Evolutionary conservation across 1,140 invertebrate genomes (phyloP).

Genomic region (Papilio dardanus): DNA sequence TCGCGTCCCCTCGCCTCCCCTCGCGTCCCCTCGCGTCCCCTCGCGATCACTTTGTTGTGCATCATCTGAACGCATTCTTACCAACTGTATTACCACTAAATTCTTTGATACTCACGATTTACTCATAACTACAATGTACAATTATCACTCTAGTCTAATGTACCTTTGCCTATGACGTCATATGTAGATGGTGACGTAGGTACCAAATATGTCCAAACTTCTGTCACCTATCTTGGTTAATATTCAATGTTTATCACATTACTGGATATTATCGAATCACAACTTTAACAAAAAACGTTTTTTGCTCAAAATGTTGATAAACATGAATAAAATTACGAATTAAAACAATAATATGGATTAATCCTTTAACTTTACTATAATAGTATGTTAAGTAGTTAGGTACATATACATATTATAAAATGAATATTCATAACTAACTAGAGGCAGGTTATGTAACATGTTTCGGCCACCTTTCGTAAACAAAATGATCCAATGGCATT

Average conservation of each 20-base stretch:
- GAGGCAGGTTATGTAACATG: not conserved
- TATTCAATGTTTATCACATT: not conserved
- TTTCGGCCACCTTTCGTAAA: not conserved
- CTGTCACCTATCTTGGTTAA: not conserved
- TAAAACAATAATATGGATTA: not conserved
- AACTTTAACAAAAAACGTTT: not conserved
- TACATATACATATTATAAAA: too few relatives aligned
- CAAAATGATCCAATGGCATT: not conserved
- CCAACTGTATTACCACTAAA: not conserved
- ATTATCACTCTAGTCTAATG: not conserved
- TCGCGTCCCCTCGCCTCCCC: too few relatives aligned
- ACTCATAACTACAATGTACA: not conserved
- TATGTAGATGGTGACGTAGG: not conserved
- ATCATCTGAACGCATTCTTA: constrained; percentile 12
- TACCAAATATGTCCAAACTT: too few relatives aligned
- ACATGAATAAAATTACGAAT: not conserved
- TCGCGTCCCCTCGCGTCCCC: not conserved
- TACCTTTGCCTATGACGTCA: not conserved
- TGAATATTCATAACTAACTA: too few relatives aligned
- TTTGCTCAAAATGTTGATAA: not conserved
- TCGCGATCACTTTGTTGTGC: not conserved
- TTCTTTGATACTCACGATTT: not conserved
- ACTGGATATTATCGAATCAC: too few relatives aligned
- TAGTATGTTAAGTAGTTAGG: not conserved
- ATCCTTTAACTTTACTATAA: not conserved